Evolutionary conservation across 2,113 vertebrate species (phyloP).

Genomic region (Okapia johnstoni): DNA sequence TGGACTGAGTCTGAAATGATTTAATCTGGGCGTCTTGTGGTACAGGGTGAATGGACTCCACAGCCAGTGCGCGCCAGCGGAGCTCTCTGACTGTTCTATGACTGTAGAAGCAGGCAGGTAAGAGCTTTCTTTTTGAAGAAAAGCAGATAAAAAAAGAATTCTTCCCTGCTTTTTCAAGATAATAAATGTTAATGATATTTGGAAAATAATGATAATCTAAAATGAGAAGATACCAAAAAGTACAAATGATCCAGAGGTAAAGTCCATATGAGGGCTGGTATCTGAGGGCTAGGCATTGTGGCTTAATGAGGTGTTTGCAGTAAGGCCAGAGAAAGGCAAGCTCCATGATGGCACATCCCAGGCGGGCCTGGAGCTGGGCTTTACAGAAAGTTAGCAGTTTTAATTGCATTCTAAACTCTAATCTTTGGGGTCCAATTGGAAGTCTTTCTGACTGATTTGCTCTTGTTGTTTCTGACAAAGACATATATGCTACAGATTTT

Average conservation of each 20-base stretch:
- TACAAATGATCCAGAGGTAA: background rate
- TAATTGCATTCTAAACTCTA: background rate
- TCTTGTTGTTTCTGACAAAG: conserved; percentile 37
- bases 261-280: background rate
- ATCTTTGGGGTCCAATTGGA: conserved; percentile 19
- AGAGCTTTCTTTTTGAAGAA: background rate
- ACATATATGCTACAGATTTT: background rate
- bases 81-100: background rate
- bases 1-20: background rate
- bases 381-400: background rate
- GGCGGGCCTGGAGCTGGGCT: background rate
- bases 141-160: background rate
- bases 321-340: background rate
- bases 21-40: background rate
- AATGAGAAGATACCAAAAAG: conserved; percentile 8
- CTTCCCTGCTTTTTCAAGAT: background rate
- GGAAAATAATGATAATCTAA: background rate
- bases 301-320: background rate
- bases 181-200: background rate
- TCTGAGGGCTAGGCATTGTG: background rate
- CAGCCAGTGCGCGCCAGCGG: background rate
- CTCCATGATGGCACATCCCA: background rate
- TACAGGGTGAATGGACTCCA: background rate
- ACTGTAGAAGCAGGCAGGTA: background rate
- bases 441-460: conserved; percentile 36